A percentile compares a stretch with the other conserved stretches of the same genome.
These are phyloP conservation scores for Charadrius vociferus DNA, from an alignment of 2,113 vertebrate genomes.

Conservation along the genomic window DNA sequence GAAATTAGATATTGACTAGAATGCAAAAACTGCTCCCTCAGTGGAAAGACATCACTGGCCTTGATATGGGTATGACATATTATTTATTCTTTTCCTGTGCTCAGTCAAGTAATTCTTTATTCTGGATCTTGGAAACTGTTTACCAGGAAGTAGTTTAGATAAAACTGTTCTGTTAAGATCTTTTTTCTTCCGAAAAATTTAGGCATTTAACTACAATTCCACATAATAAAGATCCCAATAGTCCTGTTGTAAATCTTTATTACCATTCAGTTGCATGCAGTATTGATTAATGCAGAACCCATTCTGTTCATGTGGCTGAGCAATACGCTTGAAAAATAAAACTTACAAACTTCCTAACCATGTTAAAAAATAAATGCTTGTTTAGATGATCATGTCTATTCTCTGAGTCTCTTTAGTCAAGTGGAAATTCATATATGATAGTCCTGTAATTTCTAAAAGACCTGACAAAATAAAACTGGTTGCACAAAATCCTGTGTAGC, in stretches of 20 bases:
- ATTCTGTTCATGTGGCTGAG: not conserved
- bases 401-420: not conserved
- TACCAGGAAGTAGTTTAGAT: not conserved
- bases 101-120: not conserved
- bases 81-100: not conserved
- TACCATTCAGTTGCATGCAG: not conserved
- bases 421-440: not conserved
- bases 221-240: not conserved
- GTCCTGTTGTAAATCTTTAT: not conserved
- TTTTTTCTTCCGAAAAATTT: not conserved
- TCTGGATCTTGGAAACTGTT: not conserved
- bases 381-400: not conserved
- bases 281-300: not conserved
- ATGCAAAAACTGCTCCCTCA: not conserved
- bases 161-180: not conserved
- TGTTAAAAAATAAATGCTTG: not conserved
- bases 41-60: not conserved
- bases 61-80: not conserved
- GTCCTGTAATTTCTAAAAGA: not conserved
- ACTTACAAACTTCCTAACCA: not conserved
- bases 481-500: not conserved
- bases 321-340: not conserved
- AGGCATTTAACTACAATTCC: not conserved
- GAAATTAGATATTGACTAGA: slow-evolving; percentile 43
- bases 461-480: not conserved